Evolutionary conservation across 2,797 vertebrate genomes (phyloP), one percentile per base, ranked within the genome.

Genomic region (Syndactyla subalaris): DNA sequence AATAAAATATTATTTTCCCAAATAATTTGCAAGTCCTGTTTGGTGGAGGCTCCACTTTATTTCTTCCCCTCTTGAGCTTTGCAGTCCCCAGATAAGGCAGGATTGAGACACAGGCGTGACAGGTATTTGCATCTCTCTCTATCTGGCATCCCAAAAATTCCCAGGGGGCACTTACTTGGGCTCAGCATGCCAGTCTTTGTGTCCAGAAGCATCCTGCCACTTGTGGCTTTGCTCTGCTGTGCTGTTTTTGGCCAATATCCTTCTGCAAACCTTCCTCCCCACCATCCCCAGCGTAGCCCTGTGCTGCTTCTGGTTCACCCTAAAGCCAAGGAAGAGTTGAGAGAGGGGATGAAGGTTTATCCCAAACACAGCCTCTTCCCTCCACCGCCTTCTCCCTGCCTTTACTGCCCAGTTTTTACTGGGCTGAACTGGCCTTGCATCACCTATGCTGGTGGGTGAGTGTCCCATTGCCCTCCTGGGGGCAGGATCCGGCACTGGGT

Each of bases 401-500:
- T 58, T 77, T 68, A 32, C 24, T 85, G 34, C 62, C 21, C 6
- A 4, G 0, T 83, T 91, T 74, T 82, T 54, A 4, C 43, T 66
- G 24, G 43, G 26, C 72, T 75, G 38, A 39, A 34, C 41, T 22
- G 14, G 41, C 23, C 27, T 57, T 2, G 0, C 3, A 1, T 74
- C 30, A 73, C 43, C 29, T 4, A 0, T 61, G 7, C 38, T 58
- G 58, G 30, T 52, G 46, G 7, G 6, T 27, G 36, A 54, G 49
- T 46, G 26, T 38, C 6, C 27, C 0, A 0, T 16, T 76, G 7
- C 21, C 12, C 21, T 65, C 26, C 17, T 27, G 16, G 7, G n/a
- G 3, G 2, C 65, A 77, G 51, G 36, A 88, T 52, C 48, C 0
- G 1, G 12, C 1, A 0, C 84, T 39, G n/a, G 15, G 38, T 65